A percentile compares a stretch with the other conserved stretches of the same genome.
Evolutionary conservation across 1,140 invertebrate genomes (phyloP).

Genomic region (Acyrthosiphon pisum): DNA sequence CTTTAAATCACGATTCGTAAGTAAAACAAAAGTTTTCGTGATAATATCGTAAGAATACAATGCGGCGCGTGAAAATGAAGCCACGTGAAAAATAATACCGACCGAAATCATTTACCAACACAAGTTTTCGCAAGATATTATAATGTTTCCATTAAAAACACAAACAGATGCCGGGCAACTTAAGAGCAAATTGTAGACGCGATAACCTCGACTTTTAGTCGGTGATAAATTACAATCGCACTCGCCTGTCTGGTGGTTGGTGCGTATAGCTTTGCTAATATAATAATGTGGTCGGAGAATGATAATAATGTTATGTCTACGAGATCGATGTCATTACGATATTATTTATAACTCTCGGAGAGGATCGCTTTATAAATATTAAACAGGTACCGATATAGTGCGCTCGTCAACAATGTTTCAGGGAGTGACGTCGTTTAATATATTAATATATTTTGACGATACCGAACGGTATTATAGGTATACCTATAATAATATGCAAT

Average conservation of each 20-base stretch:
- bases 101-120: conserved; percentile 1
- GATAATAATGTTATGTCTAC: background rate
- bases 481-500: background rate
- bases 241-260: background rate
- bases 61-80: background rate
- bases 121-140: background rate
- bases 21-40: conserved; percentile 26
- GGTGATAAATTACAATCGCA: background rate
- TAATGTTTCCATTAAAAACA: background rate
- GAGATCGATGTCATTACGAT: background rate
- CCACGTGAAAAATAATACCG: background rate
- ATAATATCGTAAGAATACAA: background rate
- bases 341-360: background rate
- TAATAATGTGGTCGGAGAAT: background rate
- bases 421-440: background rate
- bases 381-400: background rate
- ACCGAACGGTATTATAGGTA: no score
- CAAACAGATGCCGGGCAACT: background rate
- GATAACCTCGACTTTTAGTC: conserved; percentile 5
- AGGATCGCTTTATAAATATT: background rate
- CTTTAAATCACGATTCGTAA: background rate
- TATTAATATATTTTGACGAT: no score
- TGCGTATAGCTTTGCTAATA: background rate
- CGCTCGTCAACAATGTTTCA: background rate
- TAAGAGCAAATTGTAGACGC: background rate